Percentiles rank a stretch among this genome's conserved stretches.
Evolutionary conservation across 2,113 vertebrate species (phyloP).

Genomic region (Condylura cristata): DNA sequence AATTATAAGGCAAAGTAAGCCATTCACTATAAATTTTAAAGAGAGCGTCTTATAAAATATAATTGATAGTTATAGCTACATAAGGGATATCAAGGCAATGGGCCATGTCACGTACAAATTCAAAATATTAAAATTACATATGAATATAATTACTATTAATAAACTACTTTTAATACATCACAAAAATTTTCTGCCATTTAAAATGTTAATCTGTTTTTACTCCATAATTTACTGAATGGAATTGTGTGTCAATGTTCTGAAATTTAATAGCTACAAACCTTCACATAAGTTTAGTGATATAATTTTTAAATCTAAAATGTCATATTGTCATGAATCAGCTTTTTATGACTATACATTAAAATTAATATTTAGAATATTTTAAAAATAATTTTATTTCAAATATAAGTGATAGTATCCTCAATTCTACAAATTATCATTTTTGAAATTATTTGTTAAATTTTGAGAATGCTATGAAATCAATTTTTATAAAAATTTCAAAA

Average conservation of each 20-base stretch:
- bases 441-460: neutral
- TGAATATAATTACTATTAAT: neutral
- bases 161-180: neutral
- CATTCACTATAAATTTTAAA: neutral
- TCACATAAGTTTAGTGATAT: constrained; percentile 34
- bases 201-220: constrained; percentile 52
- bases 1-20: neutral
- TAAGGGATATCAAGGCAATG: neutral
- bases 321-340: neutral
- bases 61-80: neutral
- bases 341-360: constrained; percentile 74
- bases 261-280: constrained; percentile 65
- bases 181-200: neutral
- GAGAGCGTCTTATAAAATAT: neutral
- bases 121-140: neutral
- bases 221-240: constrained; percentile 33
- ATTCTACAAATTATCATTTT: constrained; percentile 46
- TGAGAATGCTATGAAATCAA: constrained; percentile 4
- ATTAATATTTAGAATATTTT: constrained; percentile 18
- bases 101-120: neutral
- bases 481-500: neutral
- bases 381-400: constrained; percentile 75
- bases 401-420: neutral
- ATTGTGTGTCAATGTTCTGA: neutral
- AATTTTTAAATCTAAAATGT: constrained; percentile 57